Evolutionary conservation across 2,888 invertebrate species (phyloP), one percentile per base, ranked within the genome.

Genomic region (Amiota communis): DNA sequence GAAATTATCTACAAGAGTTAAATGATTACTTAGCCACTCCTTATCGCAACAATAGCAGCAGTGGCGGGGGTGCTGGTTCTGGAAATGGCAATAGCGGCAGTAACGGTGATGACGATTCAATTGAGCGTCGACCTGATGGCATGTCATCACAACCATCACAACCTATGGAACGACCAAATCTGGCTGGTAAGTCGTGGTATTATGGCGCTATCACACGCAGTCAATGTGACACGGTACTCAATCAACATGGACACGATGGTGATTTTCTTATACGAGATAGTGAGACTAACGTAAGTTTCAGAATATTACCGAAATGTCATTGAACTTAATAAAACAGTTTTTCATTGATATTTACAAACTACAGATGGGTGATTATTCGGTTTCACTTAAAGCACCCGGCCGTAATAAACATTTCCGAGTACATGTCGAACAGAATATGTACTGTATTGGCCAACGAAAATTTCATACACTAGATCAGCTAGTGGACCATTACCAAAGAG

Each of bases 351-450:
- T 6, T 36, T 36, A 36, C 3, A 36, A 36, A 36, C 90, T 91
- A 46, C 91, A 99, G 98, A 95, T 97, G 91, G 99, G 99, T 80
- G 99, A 99, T 91, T 98, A 95, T 91, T 98, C 98, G 13, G 98
- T 99, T 84, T 98, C 99, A 70, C 92, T 99, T 88, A 98, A 99
- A 91, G 99, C 99, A 68, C 96, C 98, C 63, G 97, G 96, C 36
- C 95, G 98, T 84, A 99, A 99, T 92, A 99, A 99, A 90, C 99
- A 99, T 91, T 99, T 99, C 92, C 95, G 98, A 88, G 98, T 99
- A 87, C 98, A 98, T 90, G 97, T 98, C 78, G 97, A 97, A 89
- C 95, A 95, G 82, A 94, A 94, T 78, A 93, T 97, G 83, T 98
- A 97, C 91, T 97, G 97, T 91, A 99, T 99, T 91, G 99, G 99